Evolutionary conservation across 2,888 invertebrate genomes (phyloP).

Genomic region (Augiades crinisus): DNA sequence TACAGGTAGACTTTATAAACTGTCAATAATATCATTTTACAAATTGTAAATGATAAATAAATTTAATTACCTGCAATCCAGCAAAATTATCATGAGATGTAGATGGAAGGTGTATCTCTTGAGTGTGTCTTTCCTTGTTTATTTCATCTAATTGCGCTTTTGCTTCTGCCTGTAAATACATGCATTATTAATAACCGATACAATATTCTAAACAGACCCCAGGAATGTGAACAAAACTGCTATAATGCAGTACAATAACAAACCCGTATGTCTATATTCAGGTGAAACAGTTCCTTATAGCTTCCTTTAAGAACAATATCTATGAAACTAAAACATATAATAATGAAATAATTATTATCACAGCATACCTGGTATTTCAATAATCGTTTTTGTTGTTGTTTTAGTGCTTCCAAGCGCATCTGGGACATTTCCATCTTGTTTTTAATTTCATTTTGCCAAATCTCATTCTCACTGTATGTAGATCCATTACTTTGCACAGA

Average conservation of each 20-base stretch:
- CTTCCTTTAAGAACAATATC: too few relatives aligned
- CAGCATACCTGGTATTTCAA: slow-evolving; percentile 67
- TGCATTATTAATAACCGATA: too few relatives aligned
- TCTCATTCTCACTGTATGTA: slow-evolving; percentile 75
- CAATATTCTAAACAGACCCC: too few relatives aligned
- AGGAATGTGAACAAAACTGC: too few relatives aligned
- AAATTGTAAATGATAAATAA: too few relatives aligned
- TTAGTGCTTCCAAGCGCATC: slow-evolving; percentile 78
- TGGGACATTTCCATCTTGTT: slow-evolving; percentile 84
- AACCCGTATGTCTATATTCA: too few relatives aligned
- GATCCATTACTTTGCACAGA: slow-evolving; percentile 75
- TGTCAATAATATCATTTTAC: too few relatives aligned
- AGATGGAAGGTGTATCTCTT: slow-evolving; percentile 61
- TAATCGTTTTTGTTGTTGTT: slow-evolving; percentile 81
- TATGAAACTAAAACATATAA: too few relatives aligned
- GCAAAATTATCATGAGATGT: slow-evolving; percentile 64
- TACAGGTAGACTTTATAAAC: too few relatives aligned
- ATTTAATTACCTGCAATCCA: slow-evolving; percentile 52
- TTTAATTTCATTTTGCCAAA: slow-evolving; percentile 81
- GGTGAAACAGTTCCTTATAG: too few relatives aligned
- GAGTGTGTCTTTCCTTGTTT: slow-evolving; percentile 62
- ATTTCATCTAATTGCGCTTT: slow-evolving; percentile 75
- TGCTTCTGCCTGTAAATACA: slow-evolving; percentile 74
- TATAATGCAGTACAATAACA: too few relatives aligned
- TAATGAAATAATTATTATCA: not conserved